These are phyloP conservation scores for Carterocephalus palaemon DNA, from an alignment of 2,888 invertebrate genomes.

Conservation along the genomic window DNA sequence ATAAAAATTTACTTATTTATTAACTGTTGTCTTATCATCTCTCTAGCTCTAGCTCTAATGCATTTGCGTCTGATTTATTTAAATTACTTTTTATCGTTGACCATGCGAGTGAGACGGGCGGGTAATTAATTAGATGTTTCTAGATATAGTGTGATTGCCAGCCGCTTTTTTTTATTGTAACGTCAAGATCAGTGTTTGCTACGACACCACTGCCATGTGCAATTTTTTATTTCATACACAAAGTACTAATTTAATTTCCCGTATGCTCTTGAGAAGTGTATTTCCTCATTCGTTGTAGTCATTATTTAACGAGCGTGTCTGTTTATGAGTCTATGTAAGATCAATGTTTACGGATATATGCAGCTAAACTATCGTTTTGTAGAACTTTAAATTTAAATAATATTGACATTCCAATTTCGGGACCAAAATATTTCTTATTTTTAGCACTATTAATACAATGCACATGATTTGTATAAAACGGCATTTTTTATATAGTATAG, in stretches of 20 bases:
- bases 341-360: slow-evolving; percentile 49
- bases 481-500: slow-evolving; percentile 15
- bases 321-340: slow-evolving; percentile 38
- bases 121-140: slow-evolving; percentile 65
- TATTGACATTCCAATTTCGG: slow-evolving; percentile 68
- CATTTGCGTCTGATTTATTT: slow-evolving; percentile 25
- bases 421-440: slow-evolving; percentile 60
- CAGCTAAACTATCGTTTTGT: slow-evolving; percentile 47
- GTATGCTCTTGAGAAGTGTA: slow-evolving; percentile 51
- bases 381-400: slow-evolving; percentile 48
- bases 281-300: slow-evolving; percentile 61
- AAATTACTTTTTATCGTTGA: slow-evolving; percentile 33
- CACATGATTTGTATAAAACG: slow-evolving; percentile 29
- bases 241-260: slow-evolving; percentile 52
- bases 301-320: slow-evolving; percentile 57
- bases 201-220: slow-evolving; percentile 76
- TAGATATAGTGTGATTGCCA: slow-evolving; percentile 74
- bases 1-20: slow-evolving; percentile 24
- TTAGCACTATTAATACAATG: slow-evolving; percentile 31
- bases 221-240: slow-evolving; percentile 64
- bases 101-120: slow-evolving; percentile 48
- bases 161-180: slow-evolving; percentile 70
- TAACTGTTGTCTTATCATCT: slow-evolving; percentile 15
- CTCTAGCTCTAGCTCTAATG: slow-evolving; percentile 13
- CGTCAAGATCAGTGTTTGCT: slow-evolving; percentile 68